Base-by-base conservation (phyloP, 2,113 vertebrate species). In the Caretta caretta region DNA sequence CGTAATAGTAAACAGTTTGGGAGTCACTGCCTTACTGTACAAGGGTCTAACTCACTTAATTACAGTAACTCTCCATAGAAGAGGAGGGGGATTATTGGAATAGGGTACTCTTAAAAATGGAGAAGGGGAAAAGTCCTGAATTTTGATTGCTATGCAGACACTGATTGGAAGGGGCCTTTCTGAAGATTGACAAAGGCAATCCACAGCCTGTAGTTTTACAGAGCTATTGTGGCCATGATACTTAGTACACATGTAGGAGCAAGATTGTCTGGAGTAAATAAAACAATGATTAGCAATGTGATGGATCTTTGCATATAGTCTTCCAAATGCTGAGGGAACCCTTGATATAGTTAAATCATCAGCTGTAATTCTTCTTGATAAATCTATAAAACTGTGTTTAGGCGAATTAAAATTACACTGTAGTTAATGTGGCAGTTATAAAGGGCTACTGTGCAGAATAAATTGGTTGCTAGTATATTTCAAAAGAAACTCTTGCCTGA, bases 351-450 rank as follows among this genome's bases (percentile, higher is more conserved):
- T 49, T 48, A 76, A 85, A 80, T 24, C 7, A 35, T 80, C 54
- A 78, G 83, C 38, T 89, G 72, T 35, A 38, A 95, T 92, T 93
- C 93, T 90, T 83, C 88, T 96, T 91, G 92, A 75, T 79, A 96
- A 90, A 59, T 87, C 88, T 90, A 88, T 87, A 85, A 89, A 86
- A 87, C 89, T 35, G 48, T 87, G 85, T 76, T 89, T 53, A 89
- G 59, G 85, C 90, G 89, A 88, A 90, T 96, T 94, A 92, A 93
- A 86, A 87, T 92, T n/a, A 81, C 86, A 54, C 79, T 53, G 69
- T 93, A 86, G 79, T 87, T 96, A 94, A 94, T 82, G 84, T 94
- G 91, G 93, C 81, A 96, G 94, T 90, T 87, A 91, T 80, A 92
- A 92, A 94, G 46, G 20, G 83, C 53, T 38, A 31, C 56, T n/a